Percentiles rank a stretch among this genome's conserved stretches.
phyloP scores from a whole-genome alignment of 2,797 vertebrate genomes.

The Yasuhikotakia modesta region DNA sequence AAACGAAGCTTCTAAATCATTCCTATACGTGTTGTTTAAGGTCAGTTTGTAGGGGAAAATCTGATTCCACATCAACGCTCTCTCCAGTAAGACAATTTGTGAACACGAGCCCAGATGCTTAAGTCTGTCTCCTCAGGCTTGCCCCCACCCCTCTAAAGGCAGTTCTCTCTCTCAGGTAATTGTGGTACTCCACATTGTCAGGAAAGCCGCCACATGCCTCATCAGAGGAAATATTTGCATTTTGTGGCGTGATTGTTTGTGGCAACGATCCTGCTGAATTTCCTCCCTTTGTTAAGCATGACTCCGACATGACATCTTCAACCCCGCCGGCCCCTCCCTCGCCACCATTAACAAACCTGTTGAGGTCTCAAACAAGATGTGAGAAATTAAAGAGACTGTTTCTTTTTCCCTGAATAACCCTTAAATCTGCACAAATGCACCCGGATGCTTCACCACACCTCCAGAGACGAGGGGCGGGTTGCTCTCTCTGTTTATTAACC shows the following conservation, averaged over 20 bases:
- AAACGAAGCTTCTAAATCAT: conserved; percentile 13
- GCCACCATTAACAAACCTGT: conserved; percentile 75
- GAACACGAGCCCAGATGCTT: conserved; percentile 40
- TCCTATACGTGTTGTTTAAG: conserved; percentile 35
- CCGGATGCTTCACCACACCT: conserved; percentile 78
- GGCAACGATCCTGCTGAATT: conserved; percentile 59
- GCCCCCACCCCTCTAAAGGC: conserved; percentile 5
- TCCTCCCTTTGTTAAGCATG: conserved; percentile 72
- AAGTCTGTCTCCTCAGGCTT: conserved; percentile 30
- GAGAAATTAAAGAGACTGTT: conserved; percentile 80
- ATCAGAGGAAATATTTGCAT: conserved; percentile 56
- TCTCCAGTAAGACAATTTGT: conserved; percentile 40
- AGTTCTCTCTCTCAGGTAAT: conserved; percentile 54
- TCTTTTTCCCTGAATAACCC: conserved; percentile 84
- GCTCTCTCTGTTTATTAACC: conserved; percentile 76
- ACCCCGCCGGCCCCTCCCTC: conserved; percentile 69
- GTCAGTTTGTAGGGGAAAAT: conserved; percentile 32
- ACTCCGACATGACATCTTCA: conserved; percentile 76
- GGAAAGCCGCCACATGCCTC: conserved; percentile 22
- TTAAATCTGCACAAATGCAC: conserved; percentile 82
- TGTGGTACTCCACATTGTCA: conserved; percentile 47
- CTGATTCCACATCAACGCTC: conserved; percentile 33
- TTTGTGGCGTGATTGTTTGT: conserved; percentile 47
- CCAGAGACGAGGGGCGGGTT: conserved; percentile 81
- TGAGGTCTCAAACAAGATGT: conserved; percentile 78